phyloP scores from a whole-genome alignment of 2,888 invertebrate genomes.

The Actias luna region DNA sequence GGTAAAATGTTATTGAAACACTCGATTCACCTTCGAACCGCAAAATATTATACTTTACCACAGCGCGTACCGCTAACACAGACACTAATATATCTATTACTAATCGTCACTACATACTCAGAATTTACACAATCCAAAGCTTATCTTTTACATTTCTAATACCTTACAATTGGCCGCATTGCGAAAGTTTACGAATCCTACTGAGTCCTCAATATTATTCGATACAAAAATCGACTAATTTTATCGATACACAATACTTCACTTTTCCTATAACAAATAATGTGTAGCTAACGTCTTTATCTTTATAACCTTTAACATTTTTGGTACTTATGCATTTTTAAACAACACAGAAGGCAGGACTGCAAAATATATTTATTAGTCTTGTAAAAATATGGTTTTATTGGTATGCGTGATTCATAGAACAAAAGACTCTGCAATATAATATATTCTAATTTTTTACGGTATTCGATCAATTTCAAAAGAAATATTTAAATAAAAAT shows the following conservation, averaged over 20 bases:
- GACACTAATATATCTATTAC: neutral
- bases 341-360: neutral
- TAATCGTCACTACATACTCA: conserved; percentile 7
- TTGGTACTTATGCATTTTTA: neutral
- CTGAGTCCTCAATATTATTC: neutral
- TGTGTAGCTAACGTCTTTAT: neutral
- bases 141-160: conserved; percentile 4
- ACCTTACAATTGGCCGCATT: conserved; percentile 4
- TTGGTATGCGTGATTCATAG: neutral
- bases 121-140: neutral
- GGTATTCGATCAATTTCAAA: too few relatives aligned
- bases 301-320: too few relatives aligned
- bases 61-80: neutral
- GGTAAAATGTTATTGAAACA: conserved; percentile 1
- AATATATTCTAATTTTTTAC: too few relatives aligned
- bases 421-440: neutral
- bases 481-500: too few relatives aligned
- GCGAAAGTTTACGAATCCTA: neutral
- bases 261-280: neutral
- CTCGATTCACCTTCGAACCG: conserved; percentile 1
- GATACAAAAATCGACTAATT: neutral
- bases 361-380: neutral
- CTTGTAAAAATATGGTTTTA: neutral
- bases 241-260: neutral
- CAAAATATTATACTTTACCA: conserved; percentile 3